Percentiles rank a stretch among this genome's conserved stretches.
These are phyloP conservation scores for Xestia rhomboidea DNA, from an alignment of 2,888 invertebrate species.

Conservation along the genomic window DNA sequence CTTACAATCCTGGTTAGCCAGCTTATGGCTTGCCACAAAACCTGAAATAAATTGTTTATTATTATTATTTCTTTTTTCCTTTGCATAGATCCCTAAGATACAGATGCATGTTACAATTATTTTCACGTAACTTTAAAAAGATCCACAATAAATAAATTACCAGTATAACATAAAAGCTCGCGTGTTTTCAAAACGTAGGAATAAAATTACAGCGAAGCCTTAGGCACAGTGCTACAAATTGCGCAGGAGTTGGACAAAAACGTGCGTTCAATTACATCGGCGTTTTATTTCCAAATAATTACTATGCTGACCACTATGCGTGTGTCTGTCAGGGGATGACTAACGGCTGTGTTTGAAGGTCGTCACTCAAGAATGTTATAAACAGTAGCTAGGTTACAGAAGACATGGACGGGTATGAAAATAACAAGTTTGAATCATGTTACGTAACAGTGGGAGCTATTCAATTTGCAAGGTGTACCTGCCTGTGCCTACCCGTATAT, in stretches of 20 bases:
- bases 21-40: neutral
- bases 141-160: slow-evolving; percentile 19
- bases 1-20: neutral
- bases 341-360: slow-evolving; percentile 24
- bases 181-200: slow-evolving; percentile 52
- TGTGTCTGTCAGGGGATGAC: slow-evolving; percentile 27
- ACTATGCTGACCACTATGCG: slow-evolving; percentile 32
- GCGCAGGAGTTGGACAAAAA: slow-evolving; percentile 53
- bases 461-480: neutral
- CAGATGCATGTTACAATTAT: neutral
- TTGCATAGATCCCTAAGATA: neutral
- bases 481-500: too few relatives aligned
- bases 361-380: slow-evolving; percentile 31
- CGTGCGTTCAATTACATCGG: slow-evolving; percentile 37
- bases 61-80: too few relatives aligned
- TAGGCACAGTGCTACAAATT: slow-evolving; percentile 51
- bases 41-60: neutral
- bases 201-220: slow-evolving; percentile 48
- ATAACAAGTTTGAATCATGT: neutral
- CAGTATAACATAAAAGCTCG: slow-evolving; percentile 42
- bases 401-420: neutral
- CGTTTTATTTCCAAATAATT: slow-evolving; percentile 55
- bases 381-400: neutral
- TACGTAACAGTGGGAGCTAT: neutral
- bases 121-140: slow-evolving; percentile 2